Percentiles rank a stretch among this genome's conserved stretches.
Conservation (phyloP, 2,888 invertebrate species). For the Apamea crenata region DNA sequence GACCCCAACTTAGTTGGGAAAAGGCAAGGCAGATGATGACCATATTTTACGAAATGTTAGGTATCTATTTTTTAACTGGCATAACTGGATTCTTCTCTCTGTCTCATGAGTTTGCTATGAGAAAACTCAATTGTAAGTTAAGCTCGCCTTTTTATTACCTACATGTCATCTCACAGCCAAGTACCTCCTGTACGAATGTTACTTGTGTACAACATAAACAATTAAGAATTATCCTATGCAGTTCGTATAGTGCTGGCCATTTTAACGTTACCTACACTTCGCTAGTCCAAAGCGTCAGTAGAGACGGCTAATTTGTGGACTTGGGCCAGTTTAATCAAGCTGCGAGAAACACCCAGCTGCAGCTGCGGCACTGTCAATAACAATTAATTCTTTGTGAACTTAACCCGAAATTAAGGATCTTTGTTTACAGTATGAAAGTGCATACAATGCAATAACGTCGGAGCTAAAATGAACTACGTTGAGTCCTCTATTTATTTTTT, state of each 20-base stretch:
- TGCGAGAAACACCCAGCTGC: constrained; percentile 42
- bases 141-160: background rate
- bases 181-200: background rate
- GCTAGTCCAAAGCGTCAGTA: constrained; percentile 21
- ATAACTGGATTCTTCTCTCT: background rate
- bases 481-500: constrained; percentile 41
- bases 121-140: constrained; percentile 8
- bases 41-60: background rate
- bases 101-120: background rate
- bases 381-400: constrained; percentile 57
- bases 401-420: constrained; percentile 34
- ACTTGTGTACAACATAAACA: constrained; percentile 3
- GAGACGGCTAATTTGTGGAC: constrained; percentile 60
- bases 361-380: constrained; percentile 54
- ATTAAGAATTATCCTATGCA: constrained; percentile 19
- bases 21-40: too few species aligned
- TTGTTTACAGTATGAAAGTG: constrained; percentile 33
- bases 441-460: constrained; percentile 28
- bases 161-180: background rate
- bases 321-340: constrained; percentile 60
- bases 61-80: background rate
- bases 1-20: too few species aligned
- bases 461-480: constrained; percentile 36
- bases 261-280: constrained; percentile 37
- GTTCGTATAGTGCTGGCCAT: constrained; percentile 31